phyloP scores from a whole-genome alignment of 1,140 invertebrate species.

The Holotrichia oblita region DNA sequence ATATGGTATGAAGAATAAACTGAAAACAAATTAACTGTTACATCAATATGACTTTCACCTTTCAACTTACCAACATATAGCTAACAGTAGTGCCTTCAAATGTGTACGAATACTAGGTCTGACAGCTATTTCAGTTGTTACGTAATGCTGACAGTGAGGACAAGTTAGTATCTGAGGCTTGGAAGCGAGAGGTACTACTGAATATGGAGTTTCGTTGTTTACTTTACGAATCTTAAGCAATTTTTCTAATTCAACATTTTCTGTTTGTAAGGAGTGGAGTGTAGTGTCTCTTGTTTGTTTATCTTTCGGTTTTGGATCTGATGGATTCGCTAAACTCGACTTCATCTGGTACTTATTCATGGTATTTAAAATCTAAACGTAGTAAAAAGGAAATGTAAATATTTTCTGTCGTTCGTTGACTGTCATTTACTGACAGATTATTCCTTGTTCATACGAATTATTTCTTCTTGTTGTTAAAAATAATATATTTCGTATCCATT shows the following conservation, averaged over 20 bases:
- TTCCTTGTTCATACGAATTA: not conserved
- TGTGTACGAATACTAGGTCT: constrained; percentile 46
- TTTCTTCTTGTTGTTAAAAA: not conserved
- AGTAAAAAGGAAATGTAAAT: too few species aligned
- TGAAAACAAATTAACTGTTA: constrained; percentile 37
- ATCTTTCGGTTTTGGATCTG: not conserved
- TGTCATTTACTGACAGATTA: not conserved
- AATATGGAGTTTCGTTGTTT: constrained; percentile 40
- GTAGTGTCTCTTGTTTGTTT: not conserved
- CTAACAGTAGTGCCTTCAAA: constrained; percentile 44
- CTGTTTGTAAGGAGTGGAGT: not conserved
- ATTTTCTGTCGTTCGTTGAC: not conserved
- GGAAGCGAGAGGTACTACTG: constrained; percentile 43
- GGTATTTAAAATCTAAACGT: not conserved
- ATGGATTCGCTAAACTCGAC: not conserved
- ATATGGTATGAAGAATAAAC: constrained; percentile 47
- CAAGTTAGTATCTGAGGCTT: constrained; percentile 47
- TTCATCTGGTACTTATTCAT: not conserved
- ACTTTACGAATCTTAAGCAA: constrained; percentile 37
- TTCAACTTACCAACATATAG: constrained; percentile 44
- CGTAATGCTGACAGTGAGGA: constrained; percentile 47
- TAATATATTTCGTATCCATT: too few species aligned
- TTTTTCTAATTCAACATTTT: constrained; percentile 31
- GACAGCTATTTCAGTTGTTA: constrained; percentile 48
- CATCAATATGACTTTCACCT: not conserved